These are phyloP conservation scores for Chaetodon trifasciatus DNA, from an alignment of 2,797 vertebrate genomes.

Conservation along the genomic window DNA sequence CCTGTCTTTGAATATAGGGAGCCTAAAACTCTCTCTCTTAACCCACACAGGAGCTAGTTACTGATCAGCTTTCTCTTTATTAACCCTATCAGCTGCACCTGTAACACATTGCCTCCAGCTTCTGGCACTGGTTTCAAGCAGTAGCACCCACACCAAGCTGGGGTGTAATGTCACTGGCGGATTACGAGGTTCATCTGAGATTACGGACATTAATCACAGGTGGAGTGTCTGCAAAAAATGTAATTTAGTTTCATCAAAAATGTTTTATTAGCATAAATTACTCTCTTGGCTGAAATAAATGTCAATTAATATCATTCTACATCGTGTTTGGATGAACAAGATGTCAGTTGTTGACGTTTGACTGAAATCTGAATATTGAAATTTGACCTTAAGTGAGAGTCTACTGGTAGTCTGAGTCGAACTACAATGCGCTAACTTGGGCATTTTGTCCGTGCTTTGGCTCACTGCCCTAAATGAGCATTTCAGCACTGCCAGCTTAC, in stretches of 20 bases:
- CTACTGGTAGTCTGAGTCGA: not conserved
- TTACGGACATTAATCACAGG: conserved; percentile 47
- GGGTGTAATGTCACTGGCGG: conserved; percentile 21
- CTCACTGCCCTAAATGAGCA: conserved; percentile 58
- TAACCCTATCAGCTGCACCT: conserved; percentile 63
- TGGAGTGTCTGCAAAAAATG: conserved; percentile 31
- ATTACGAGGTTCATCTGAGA: conserved; percentile 49
- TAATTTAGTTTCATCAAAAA: conserved; percentile 10
- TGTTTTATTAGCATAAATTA: conserved; percentile 19
- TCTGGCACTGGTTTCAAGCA: conserved; percentile 32
- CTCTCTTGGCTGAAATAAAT: conserved; percentile 1
- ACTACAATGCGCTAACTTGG: conserved; percentile 26
- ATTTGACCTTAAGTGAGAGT: conserved; percentile 31
- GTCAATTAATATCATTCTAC: not conserved
- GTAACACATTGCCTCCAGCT: conserved; percentile 30
- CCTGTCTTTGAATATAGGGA: conserved; percentile 42
- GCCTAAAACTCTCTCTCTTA: conserved; percentile 40
- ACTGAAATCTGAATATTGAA: conserved; percentile 21
- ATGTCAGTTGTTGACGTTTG: not conserved
- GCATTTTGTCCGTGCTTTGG: conserved; percentile 51
- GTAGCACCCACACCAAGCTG: conserved; percentile 13
- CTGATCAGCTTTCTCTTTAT: conserved; percentile 65
- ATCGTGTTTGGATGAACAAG: conserved; percentile 3
- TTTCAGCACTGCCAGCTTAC: conserved; percentile 65
- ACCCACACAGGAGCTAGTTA: conserved; percentile 31